Evolutionary conservation across 1,140 invertebrate species (phyloP), one percentile per base, ranked within the genome.

Genomic region (Caenorhabditis latens): DNA sequence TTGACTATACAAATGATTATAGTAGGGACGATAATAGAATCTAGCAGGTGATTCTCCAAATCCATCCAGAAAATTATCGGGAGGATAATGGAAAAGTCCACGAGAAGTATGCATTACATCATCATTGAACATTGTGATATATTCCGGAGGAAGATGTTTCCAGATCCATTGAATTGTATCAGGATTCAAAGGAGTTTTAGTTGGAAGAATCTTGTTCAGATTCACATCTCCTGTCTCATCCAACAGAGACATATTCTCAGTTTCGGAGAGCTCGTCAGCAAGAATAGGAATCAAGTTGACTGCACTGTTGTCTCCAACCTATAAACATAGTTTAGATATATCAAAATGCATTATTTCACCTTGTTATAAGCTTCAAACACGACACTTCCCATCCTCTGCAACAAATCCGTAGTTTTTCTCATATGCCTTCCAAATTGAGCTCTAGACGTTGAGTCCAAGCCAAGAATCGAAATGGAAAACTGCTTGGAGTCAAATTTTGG

Each of bases 1-100:
- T 40, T 86, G 32, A 19, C 5, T 79, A 57, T 79, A 86, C 32
- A 86, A 65, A 79, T 79, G 63, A n/a, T 50, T 55, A 42, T 86
- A 86, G 24, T 65, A 86, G 13, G 85, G 85, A 43, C 85, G 48
- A 50, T 55, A 79, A 65, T 79, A 86, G 71, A 48, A 65, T 16
- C 13, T 63, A 42, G 85, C 63, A 57, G 67, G 85, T 19, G 16
- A 16, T n/a, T 79, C 24, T 43, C 48, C 19, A 40, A 79, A 86
- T 13, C 85, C 85, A n/a, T 21, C 48, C 16, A 55, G 24, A 21
- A 75, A 86, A 19, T 57, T n/a, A 19, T 86, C 43, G 6, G 67
- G 48, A n/a, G 86, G 86, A 71, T 87, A 87, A 65, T 84, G 86
- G 32, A 87, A 87, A 8, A 87, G 86, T 50, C 86, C 86, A 8